Conservation (phyloP, 2,113 vertebrate genomes). For the Rousettus leschenaultii region DNA sequence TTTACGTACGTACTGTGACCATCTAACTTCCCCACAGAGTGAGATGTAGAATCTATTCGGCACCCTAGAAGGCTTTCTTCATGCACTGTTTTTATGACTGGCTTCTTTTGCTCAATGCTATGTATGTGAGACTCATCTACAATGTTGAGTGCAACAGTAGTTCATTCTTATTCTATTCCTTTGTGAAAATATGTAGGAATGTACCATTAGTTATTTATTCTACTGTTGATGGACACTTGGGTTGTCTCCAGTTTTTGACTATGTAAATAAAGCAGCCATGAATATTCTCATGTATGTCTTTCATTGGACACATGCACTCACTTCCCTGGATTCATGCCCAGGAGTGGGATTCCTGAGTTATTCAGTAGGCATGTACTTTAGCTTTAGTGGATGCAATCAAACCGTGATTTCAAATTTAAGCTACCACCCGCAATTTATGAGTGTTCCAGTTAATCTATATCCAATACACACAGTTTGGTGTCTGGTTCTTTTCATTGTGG, state of each 20-base stretch:
- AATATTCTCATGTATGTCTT: not conserved
- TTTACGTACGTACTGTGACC: rapidly evolving
- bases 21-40: rapidly evolving
- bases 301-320: not conserved
- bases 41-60: too few species aligned
- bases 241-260: not conserved
- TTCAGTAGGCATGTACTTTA: not conserved
- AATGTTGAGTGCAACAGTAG: rapidly evolving
- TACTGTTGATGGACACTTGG: not conserved
- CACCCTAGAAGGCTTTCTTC: not conserved
- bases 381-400: not conserved
- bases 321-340: not conserved
- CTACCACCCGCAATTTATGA: not conserved
- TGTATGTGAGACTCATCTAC: not conserved
- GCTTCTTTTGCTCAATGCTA: not conserved
- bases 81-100: not conserved
- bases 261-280: not conserved
- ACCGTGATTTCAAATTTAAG: not conserved
- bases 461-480: rapidly evolving
- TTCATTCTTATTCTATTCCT: not conserved
- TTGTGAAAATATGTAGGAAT: not conserved
- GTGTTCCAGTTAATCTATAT: not conserved
- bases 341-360: not conserved
- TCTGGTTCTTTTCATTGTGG: not conserved
- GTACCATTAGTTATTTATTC: not conserved